These are phyloP conservation scores for Plectus sambesii DNA, from an alignment of 1,140 invertebrate species.

Conservation along the genomic window DNA sequence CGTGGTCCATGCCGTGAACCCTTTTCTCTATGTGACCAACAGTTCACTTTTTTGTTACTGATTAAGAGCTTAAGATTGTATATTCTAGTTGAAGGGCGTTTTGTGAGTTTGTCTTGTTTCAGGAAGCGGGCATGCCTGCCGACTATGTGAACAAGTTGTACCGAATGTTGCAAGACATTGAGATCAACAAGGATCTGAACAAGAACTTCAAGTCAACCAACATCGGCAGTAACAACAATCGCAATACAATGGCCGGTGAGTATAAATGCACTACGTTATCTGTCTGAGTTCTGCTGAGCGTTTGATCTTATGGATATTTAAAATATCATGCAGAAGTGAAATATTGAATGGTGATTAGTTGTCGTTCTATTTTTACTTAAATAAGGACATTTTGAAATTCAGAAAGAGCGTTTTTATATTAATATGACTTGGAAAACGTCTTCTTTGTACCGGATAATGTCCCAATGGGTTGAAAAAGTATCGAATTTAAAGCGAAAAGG, in stretches of 20 bases:
- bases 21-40: neutral
- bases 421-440: no score
- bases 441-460: no score
- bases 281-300: neutral
- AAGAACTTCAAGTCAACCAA: constrained; percentile 40
- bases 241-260: constrained; percentile 18
- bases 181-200: constrained; percentile 96
- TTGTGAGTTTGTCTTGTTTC: constrained; percentile 18
- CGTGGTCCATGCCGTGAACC: constrained; percentile 66
- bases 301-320: no score
- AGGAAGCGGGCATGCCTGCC: constrained; percentile 90
- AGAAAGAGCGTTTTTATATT: no score
- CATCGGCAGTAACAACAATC: constrained; percentile 40
- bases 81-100: constrained; percentile 9
- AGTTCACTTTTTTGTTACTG: no score
- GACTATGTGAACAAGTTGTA: constrained; percentile 98
- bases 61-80: neutral
- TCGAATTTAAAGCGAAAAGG: no score
- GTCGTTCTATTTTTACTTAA: constrained; percentile 5
- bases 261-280: neutral
- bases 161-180: constrained; percentile 82
- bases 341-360: no score
- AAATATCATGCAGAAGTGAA: no score
- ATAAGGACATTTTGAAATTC: no score
- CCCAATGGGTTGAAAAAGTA: no score